Base-by-base conservation (phyloP, 2,888 invertebrate species). In the Allacma fusca region DNA sequence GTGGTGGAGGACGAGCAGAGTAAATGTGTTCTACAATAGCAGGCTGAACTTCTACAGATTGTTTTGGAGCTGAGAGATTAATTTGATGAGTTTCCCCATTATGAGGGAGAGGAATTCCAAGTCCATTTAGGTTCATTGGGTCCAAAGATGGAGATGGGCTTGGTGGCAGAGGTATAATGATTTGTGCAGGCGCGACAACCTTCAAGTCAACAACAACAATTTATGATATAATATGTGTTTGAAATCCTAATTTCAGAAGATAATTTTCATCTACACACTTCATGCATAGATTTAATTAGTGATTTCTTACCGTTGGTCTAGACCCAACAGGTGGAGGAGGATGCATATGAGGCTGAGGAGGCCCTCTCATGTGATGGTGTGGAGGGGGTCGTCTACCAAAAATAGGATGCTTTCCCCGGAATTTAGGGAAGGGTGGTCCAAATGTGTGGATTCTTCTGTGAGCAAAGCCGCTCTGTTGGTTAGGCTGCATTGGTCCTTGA, bases 401-500 rank as follows among this genome's bases (percentile, higher is more conserved):
- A 64, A 78, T 75, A 40, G 80, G 82, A 24, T 79, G 80, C 21
- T 81, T 75, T 12, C 80, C 79, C 44, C 80, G 71, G 70, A 78
- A 80, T 70, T 79, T 79, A 0, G 81, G 81, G 19, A 73, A 75
- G 28, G 67, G 77, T n/a, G 76, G 70, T 34, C 70, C 67, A 67
- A 67, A 67, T 21, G 13, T 7, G 9, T 71, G 71, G 28, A 71
- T 71, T 34, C 71, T 13, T 24, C 71, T 12, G 26, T 71, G 71
- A 34, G 71, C 44, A 50, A 71, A 43, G n/a, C n/a, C n/a, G n/a
- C n/a, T n/a, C 62, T 71, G 71, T 26, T 68, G 67, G 4, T 57
- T n/a, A n/a, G n/a, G n/a, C n/a, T n/a, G n/a, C n/a, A n/a, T 40
- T 40, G n/a, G 64, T 65, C 34, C 70, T 13, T 65, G 40, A 2